Conservation (phyloP, 1,140 invertebrate species). For the Chironomus striatipennis region DNA sequence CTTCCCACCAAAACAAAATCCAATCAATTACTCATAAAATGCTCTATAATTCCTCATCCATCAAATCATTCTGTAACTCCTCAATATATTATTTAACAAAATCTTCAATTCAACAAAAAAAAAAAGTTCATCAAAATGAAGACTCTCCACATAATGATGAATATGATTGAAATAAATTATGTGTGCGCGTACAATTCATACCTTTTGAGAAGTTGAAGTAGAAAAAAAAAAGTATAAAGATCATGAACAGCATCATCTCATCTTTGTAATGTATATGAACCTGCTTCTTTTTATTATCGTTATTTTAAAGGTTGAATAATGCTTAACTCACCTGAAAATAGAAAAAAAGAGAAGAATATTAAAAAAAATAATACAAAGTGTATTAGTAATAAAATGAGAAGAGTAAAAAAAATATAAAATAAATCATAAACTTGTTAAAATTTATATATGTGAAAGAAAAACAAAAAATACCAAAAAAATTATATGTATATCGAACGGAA, state of each 20-base stretch:
- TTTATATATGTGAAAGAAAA: neutral
- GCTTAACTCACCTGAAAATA: neutral
- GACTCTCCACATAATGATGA: neutral
- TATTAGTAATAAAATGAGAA: constrained; percentile 9
- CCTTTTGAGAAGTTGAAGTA: neutral
- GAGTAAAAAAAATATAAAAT: neutral
- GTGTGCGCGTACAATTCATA: neutral
- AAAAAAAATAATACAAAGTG: neutral
- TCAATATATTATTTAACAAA: no score
- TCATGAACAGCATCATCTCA: neutral
- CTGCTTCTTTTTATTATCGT: neutral
- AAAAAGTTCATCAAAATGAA: no score
- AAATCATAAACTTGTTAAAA: constrained; percentile 17
- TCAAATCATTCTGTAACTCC: no score
- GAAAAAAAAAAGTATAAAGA: neutral
- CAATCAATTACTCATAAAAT: no score
- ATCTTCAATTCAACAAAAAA: no score
- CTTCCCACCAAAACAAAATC: no score
- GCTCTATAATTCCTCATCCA: no score
- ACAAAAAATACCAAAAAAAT: neutral
- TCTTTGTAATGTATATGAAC: neutral
- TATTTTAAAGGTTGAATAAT: neutral
- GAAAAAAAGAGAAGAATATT: neutral
- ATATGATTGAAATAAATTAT: constrained; percentile 15
- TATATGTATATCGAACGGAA: constrained; percentile 13